Evolutionary conservation across 2,888 invertebrate genomes (phyloP).

Genomic region (Stenodera caucasica): DNA sequence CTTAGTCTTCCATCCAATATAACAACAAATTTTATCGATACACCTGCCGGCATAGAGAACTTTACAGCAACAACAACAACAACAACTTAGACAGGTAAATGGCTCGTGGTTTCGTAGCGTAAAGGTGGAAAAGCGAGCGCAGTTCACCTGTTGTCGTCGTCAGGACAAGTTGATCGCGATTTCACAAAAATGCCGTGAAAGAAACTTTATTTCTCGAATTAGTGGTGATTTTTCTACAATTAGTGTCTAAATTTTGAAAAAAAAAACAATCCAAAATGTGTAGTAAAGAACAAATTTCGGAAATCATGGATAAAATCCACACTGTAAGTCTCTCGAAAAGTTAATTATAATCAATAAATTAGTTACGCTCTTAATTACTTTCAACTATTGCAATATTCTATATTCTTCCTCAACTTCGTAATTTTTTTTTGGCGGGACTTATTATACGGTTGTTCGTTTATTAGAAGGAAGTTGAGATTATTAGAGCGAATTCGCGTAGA

Average conservation of each 20-base stretch:
- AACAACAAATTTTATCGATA: conserved; percentile 10
- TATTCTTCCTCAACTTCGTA: neutral
- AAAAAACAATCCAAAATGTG: conserved; percentile 59
- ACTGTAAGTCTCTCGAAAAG: conserved; percentile 60
- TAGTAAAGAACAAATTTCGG: conserved; percentile 70
- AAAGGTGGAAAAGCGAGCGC: conserved; percentile 13
- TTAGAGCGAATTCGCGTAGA: too few species aligned
- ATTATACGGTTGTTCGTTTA: too few species aligned
- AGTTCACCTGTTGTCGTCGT: conserved; percentile 26
- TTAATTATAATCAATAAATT: neutral
- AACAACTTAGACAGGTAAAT: conserved; percentile 19
- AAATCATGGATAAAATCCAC: conserved; percentile 74
- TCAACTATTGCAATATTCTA: neutral
- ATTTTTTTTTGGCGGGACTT: too few species aligned
- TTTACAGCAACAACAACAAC: neutral
- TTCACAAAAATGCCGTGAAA: conserved; percentile 1
- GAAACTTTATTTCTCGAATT: neutral
- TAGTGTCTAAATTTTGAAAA: conserved; percentile 9
- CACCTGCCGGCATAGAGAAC: conserved; percentile 19
- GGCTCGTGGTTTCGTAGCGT: conserved; percentile 23
- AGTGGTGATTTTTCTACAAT: too few species aligned
- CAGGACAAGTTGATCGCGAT: neutral
- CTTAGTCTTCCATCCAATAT: conserved; percentile 10
- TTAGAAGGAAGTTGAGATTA: neutral
- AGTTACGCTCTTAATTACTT: neutral